Evolutionary conservation across 1,140 invertebrate genomes (phyloP).

Genomic region (Liolophura sinensis): DNA sequence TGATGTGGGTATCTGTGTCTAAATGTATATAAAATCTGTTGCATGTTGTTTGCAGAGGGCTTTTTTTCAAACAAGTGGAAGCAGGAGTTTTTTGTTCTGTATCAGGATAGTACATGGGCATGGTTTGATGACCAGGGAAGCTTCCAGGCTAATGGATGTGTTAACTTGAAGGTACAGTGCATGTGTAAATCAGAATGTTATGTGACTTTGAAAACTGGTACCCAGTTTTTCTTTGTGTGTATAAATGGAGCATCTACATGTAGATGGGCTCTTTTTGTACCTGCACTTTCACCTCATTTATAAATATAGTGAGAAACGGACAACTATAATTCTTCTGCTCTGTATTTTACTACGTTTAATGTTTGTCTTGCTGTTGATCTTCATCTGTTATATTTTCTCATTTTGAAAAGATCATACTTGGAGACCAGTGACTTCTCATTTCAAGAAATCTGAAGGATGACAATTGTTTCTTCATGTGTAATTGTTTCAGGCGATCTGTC

Average conservation of each 20-base stretch:
- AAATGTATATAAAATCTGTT: not conserved
- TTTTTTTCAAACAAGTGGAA: slow-evolving; percentile 20
- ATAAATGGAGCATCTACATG: not conserved
- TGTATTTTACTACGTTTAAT: not conserved
- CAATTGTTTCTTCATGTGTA: not conserved
- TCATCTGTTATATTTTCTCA: not conserved
- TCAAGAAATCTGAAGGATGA: too few species aligned
- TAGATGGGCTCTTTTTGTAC: too few species aligned
- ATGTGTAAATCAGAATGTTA: not conserved
- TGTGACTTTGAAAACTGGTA: too few species aligned
- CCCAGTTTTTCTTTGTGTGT: too few species aligned
- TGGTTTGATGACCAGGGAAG: slow-evolving; percentile 22
- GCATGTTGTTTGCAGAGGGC: slow-evolving; percentile 17
- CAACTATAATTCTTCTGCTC: not conserved
- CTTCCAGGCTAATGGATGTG: slow-evolving; percentile 17
- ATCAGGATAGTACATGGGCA: slow-evolving; percentile 26
- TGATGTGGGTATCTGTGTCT: not conserved
- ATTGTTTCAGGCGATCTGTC: slow-evolving; percentile 18
- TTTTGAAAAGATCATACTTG: not conserved
- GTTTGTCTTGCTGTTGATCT: not conserved
- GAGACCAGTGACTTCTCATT: not conserved
- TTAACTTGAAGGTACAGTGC: slow-evolving; percentile 24
- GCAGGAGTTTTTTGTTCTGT: slow-evolving; percentile 23
- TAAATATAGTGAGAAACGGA: not conserved
- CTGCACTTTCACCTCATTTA: not conserved